Evolutionary conservation across 2,888 invertebrate species (phyloP).

Genomic region (Pollenia griseotomentosa): DNA sequence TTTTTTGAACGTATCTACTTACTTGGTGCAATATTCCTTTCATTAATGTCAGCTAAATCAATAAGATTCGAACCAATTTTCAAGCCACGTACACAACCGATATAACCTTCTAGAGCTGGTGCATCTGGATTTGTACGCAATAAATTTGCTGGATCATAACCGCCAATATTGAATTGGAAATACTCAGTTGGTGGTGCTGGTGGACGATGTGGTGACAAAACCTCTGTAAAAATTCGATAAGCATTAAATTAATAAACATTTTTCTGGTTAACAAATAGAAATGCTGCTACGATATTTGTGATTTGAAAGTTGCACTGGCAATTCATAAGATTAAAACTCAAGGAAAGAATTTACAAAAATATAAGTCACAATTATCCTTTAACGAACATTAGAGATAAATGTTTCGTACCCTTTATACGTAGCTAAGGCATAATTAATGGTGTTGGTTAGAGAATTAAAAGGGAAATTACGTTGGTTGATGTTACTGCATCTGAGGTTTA

Average conservation of each 20-base stretch:
- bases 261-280: not conserved
- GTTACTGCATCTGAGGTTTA: constrained; percentile 44
- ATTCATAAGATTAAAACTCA: constrained; percentile 2
- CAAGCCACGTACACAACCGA: constrained; percentile 94
- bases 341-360: not conserved
- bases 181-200: constrained; percentile 95
- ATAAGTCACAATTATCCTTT: not conserved
- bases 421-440: constrained; percentile 39
- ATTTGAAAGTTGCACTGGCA: not conserved
- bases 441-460: constrained; percentile 25
- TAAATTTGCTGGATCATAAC: constrained; percentile 91
- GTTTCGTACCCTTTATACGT: not conserved
- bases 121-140: constrained; percentile 86
- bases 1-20: constrained; percentile 78
- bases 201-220: constrained; percentile 93
- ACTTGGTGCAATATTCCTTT: constrained; percentile 89
- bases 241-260: constrained; percentile 38
- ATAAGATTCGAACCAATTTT: constrained; percentile 92
- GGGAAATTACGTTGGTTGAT: constrained; percentile 38
- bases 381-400: not conserved
- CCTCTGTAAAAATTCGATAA: constrained; percentile 86
- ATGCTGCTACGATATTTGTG: not conserved
- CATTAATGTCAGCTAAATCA: constrained; percentile 90
- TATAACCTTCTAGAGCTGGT: constrained; percentile 88
- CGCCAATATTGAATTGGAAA: constrained; percentile 94